phyloP scores from a whole-genome alignment of 2,888 invertebrate species.

The Venustoraphidia nigricollis region DNA sequence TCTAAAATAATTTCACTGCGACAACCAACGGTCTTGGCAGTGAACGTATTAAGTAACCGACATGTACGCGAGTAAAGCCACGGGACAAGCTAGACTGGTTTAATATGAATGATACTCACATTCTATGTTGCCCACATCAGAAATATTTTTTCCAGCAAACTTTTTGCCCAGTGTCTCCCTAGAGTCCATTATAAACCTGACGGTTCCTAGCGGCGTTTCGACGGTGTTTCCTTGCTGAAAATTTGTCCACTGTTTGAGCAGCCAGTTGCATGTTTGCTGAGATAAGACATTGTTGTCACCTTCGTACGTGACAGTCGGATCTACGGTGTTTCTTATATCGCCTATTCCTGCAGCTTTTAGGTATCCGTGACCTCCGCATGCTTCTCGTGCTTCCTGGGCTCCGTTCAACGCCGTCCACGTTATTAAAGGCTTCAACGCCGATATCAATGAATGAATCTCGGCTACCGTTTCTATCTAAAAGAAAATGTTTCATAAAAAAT shows the following conservation, averaged over 20 bases:
- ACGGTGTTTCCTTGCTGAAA: conserved; percentile 28
- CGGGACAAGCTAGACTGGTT: conserved; percentile 1
- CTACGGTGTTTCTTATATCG: conserved; percentile 70
- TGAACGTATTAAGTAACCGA: too few species aligned
- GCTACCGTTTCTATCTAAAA: conserved; percentile 46
- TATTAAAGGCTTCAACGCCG: conserved; percentile 49
- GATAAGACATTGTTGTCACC: conserved; percentile 87
- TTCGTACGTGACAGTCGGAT: conserved; percentile 83
- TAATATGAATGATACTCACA: conserved; percentile 21
- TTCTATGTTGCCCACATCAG: conserved; percentile 23
- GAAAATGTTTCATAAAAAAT: background rate
- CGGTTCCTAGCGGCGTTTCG: conserved; percentile 54
- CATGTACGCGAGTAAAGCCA: too few species aligned
- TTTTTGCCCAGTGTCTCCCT: conserved; percentile 29
- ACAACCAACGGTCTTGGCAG: too few species aligned
- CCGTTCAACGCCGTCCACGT: conserved; percentile 65
- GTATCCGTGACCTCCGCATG: conserved; percentile 80
- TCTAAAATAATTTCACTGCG: too few species aligned
- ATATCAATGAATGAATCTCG: conserved; percentile 55
- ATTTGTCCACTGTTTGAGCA: conserved; percentile 49
- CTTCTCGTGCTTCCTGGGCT: conserved; percentile 70
- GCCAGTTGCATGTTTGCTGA: conserved; percentile 82
- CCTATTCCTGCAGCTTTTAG: conserved; percentile 71
- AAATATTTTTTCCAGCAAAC: conserved; percentile 20
- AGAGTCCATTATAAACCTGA: conserved; percentile 45